Base-by-base conservation (phyloP, 2,113 vertebrate genomes). In the Urocitellus parryii region DNA sequence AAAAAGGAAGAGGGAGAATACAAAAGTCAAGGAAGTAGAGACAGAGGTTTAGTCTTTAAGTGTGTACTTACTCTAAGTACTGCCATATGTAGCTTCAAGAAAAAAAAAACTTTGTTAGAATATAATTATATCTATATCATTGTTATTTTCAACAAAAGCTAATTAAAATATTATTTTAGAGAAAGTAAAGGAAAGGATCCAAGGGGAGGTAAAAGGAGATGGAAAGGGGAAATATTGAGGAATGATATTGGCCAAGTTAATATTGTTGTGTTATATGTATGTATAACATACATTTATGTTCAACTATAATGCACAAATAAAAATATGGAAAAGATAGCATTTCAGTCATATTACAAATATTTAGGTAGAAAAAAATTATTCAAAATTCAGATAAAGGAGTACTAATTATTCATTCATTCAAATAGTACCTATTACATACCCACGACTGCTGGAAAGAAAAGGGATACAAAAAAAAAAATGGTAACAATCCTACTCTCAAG, bases 51-150 rank as follows among this genome's bases (percentile, higher is more conserved):
- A 20, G 42, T 72, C 53, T 76, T 88, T 45, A 73, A 85, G 27
- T 22, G 48, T 68, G 7, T 96, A 99, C 99, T 99, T 98, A 99
- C 99, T 77, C 97, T 97, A 42, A 99, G 97, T 58, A 98, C 93
- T 91, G 98, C 98, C 83, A 98, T 76, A 56, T 97, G 98, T 16
- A 99, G 96, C 99, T 99, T 65, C 56, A 95, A 96, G 96, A 97
- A 67, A 91, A 97, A n/a, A 97, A 95, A 95, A 95, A 93, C 34
- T 93, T 11, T 84, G 37, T 96, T 94, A 97, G n/a, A 94, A 87
- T 34, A 72, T 76, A 74, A 4, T 88, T 78, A 10, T 0, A 91
- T 2, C 8, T 51, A 29, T 37, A 61, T 65, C 70, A 65, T 10
- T 86, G 9, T 85, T 88, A 74, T 88, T 51, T 95, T 76, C 32